Percentiles rank a stretch among this genome's conserved stretches.
Evolutionary conservation across 2,113 vertebrate species (phyloP).

Genomic region (Morone chrysops): DNA sequence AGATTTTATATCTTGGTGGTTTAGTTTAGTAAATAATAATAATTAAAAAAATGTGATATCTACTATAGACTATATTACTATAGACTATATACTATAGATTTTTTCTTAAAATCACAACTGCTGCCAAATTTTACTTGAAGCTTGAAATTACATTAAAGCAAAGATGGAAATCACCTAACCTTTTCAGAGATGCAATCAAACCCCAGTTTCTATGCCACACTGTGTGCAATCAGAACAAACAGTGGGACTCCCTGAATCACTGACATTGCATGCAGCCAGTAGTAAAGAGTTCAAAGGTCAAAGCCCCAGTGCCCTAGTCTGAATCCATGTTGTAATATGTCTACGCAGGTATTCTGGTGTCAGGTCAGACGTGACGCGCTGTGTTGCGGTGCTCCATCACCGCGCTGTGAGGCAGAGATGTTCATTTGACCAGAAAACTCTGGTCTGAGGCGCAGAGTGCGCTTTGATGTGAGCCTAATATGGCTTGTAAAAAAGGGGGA

Average conservation of each 20-base stretch:
- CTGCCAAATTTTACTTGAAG: slow-evolving; percentile 2
- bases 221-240: slow-evolving; percentile 1
- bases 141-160: not conserved
- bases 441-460: slow-evolving; percentile 60
- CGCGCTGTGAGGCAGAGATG: slow-evolving; percentile 51
- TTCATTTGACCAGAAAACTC: slow-evolving; percentile 62
- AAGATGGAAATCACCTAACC: slow-evolving; percentile 19
- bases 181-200: slow-evolving; percentile 4
- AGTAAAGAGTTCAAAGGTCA: slow-evolving; percentile 44
- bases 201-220: not conserved
- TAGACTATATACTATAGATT: not conserved
- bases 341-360: slow-evolving; percentile 3
- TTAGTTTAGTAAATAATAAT: slow-evolving; percentile 9
- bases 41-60: not conserved
- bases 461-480: slow-evolving; percentile 84
- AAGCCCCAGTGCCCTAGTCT: not conserved
- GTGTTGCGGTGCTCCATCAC: slow-evolving; percentile 56
- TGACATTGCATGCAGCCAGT: not conserved
- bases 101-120: slow-evolving; percentile 7
- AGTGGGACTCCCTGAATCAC: not conserved
- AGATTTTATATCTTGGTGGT: slow-evolving; percentile 13
- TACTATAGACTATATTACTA: too few species aligned
- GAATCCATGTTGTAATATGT: slow-evolving; percentile 5
- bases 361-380: slow-evolving; percentile 33
- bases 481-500: slow-evolving; percentile 79